These are phyloP conservation scores for Coryphaenoides rupestris DNA, from an alignment of 2,113 vertebrate genomes.

Conservation along the genomic window DNA sequence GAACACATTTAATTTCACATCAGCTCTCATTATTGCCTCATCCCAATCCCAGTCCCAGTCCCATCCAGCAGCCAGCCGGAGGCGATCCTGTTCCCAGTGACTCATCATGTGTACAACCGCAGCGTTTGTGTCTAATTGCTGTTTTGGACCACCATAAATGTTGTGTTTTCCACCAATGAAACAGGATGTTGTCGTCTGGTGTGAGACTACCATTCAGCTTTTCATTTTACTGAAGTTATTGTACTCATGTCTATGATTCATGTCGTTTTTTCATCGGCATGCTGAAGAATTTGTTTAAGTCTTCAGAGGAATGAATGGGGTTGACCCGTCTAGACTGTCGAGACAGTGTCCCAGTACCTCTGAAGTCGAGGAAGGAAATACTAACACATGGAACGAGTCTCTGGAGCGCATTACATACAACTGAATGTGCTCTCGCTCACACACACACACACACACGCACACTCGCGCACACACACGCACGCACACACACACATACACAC, in stretches of 20 bases:
- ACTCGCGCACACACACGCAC: constrained; percentile 12
- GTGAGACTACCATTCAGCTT: background rate
- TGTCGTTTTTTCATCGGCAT: background rate
- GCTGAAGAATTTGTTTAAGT: constrained; percentile 26
- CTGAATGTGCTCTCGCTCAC: background rate
- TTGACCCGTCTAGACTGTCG: constrained; percentile 51
- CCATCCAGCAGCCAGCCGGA: constrained; percentile 9
- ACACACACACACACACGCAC: constrained; percentile 18
- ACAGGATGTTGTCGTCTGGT: background rate
- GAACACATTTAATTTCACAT: constrained; percentile 21
- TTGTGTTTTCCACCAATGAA: constrained; percentile 2
- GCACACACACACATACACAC: constrained; percentile 19
- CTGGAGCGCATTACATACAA: background rate
- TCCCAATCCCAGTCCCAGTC: constrained; percentile 2
- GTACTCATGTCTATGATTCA: background rate
- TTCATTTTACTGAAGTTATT: background rate
- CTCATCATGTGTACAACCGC: constrained; percentile 27
- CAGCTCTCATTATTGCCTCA: constrained; percentile 36
- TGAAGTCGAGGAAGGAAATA: constrained; percentile 54
- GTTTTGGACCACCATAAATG: constrained; percentile 5
- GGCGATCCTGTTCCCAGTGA: constrained; percentile 14
- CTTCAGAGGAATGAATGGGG: constrained; percentile 51
- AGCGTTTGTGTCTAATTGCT: constrained; percentile 11
- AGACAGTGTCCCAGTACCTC: constrained; percentile 44
- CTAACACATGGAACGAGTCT: constrained; percentile 42